A percentile compares a stretch with the other conserved stretches of the same genome.
phyloP scores from a whole-genome alignment of 1,140 invertebrate genomes.

The Cardiocondyla obscurior region DNA sequence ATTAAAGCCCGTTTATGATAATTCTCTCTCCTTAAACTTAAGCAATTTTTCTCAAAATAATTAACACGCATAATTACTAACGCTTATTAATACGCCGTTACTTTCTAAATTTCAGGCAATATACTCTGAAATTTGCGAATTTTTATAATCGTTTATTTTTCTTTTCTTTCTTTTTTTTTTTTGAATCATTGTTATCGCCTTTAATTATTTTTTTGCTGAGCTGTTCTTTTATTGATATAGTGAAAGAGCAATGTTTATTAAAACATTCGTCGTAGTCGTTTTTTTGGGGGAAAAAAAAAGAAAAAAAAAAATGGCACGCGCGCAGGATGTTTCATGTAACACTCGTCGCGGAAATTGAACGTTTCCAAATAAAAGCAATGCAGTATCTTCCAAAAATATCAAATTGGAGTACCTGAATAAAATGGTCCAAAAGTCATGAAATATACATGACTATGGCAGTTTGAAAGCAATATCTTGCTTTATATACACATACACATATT shows the following conservation, averaged over 20 bases:
- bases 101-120: background rate
- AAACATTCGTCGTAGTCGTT: conserved; percentile 36
- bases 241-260: conserved; percentile 43
- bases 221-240: conserved; percentile 50
- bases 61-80: background rate
- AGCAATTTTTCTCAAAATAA: background rate
- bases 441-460: background rate
- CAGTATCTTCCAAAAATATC: conserved; percentile 51
- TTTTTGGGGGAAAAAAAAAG: too few relatives aligned
- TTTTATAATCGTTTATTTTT: background rate
- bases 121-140: background rate
- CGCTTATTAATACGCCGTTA: background rate
- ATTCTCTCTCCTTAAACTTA: background rate
- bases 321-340: conserved; percentile 38
- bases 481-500: background rate
- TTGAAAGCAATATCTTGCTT: conserved; percentile 23
- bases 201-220: conserved; percentile 28
- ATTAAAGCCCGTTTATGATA: background rate
- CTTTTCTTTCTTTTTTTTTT: background rate
- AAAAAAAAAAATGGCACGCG: conserved; percentile 40
- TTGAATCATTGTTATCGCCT: background rate
- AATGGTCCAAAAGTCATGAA: conserved; percentile 16
- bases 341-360: conserved; percentile 28
- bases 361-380: conserved; percentile 50
- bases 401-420: conserved; percentile 45